These are phyloP conservation scores for Perognathus longimembris DNA, from an alignment of 2,113 vertebrate species.

Conservation along the genomic window DNA sequence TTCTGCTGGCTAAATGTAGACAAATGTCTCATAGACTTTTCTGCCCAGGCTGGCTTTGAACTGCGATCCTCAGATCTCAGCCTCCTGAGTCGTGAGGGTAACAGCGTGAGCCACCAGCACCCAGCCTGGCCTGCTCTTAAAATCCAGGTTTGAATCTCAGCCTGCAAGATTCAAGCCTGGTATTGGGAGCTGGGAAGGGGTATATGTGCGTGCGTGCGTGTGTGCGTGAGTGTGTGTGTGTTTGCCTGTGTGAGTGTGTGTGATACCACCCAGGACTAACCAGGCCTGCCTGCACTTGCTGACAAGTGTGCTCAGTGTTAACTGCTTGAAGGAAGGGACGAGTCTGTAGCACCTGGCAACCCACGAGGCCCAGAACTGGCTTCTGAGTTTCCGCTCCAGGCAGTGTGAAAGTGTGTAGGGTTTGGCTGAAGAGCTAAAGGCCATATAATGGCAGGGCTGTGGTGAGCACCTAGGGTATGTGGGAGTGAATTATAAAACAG, in stretches of 20 bases:
- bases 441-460: background rate
- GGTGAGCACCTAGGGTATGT: background rate
- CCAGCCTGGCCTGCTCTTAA: too few species aligned
- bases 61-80: too few species aligned
- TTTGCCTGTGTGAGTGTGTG: background rate
- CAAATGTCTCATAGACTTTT: too few species aligned
- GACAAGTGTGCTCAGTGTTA: background rate
- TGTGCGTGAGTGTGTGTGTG: background rate
- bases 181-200: background rate
- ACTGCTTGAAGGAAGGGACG: background rate
- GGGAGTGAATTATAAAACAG: background rate
- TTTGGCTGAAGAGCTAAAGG: too few species aligned
- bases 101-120: background rate
- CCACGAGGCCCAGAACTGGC: background rate
- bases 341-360: background rate
- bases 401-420: background rate
- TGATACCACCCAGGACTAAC: background rate
- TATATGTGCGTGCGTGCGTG: background rate
- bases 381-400: background rate
- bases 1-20: too few species aligned
- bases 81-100: too few species aligned
- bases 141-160: background rate
- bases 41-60: too few species aligned
- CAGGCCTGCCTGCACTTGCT: fast-evolving
- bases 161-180: background rate